Percentiles rank a stretch among this genome's conserved stretches.
These are phyloP conservation scores for Cacoxenus indagator DNA, from an alignment of 2,888 invertebrate genomes.

Conservation along the genomic window DNA sequence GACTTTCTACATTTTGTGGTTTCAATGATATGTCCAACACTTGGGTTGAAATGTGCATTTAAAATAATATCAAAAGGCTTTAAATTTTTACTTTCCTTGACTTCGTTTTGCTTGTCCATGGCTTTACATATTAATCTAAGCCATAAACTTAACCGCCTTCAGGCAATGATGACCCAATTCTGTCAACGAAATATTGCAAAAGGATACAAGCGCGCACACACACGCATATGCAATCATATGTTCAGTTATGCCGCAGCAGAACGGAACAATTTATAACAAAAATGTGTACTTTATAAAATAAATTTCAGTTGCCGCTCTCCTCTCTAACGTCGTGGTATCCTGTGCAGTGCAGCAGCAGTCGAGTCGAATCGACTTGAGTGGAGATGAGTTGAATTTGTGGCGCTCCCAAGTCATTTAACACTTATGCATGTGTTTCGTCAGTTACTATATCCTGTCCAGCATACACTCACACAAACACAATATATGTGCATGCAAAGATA, in stretches of 20 bases:
- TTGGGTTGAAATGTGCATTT: background rate
- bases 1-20: background rate
- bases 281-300: background rate
- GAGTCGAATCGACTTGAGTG: background rate
- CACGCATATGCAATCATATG: conserved; percentile 25
- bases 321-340: background rate
- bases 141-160: conserved; percentile 36
- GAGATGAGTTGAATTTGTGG: background rate
- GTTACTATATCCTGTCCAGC: background rate
- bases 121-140: conserved; percentile 39
- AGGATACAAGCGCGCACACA: conserved; percentile 30
- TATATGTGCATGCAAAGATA: no score
- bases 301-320: background rate
- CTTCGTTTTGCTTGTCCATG: background rate
- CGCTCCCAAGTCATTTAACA: conserved; percentile 51
- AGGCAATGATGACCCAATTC: conserved; percentile 55
- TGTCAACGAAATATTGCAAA: conserved; percentile 49
- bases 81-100: background rate
- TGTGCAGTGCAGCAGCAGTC: conserved; percentile 1
- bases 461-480: no score
- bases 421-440: conserved; percentile 55
- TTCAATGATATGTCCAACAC: background rate
- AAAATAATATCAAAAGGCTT: background rate
- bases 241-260: background rate
- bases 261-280: background rate